Evolutionary conservation across 2,113 vertebrate species (phyloP), one percentile per base, ranked within the genome.

Genomic region (Garra rufa): DNA sequence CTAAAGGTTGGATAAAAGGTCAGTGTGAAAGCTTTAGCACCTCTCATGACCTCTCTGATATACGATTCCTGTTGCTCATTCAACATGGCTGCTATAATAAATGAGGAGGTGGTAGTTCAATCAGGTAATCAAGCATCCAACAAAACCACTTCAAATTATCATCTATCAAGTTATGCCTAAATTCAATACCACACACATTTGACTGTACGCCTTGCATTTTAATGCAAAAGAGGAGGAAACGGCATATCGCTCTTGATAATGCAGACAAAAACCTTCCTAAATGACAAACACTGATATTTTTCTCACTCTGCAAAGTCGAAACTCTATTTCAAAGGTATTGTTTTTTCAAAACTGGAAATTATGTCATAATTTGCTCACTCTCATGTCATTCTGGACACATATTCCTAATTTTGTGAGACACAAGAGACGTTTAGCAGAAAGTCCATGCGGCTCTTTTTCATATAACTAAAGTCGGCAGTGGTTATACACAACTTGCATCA

Each of bases 1-100:
- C 78, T 87, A 82, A 82, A 78, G 77, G 83, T 87, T 87, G 65
- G 71, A 74, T 82, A 57, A 85, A 85, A 82, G 83, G 83, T 87
- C 61, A 76, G 26, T 41, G 41, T 78, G 52, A 86, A 71, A 83
- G 50, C 76, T 71, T 46, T 83, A 46, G 65, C 34, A 83, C 74
- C 85, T 74, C 19, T 50, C 10, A 41, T 38, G 19, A 63, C 75
- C 74, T 86, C 67, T 70, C 50, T 69, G 81, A 52, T 76, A 63
- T 79, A 71, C 11, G 67, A 86, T 61, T 74, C 75, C 82, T 79
- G 43, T 78, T 50, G 50, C 76, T 86, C 17, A 69, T 70, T 76
- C 70, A 82, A 67, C 70, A 69, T 46, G 38, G 74, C 50, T 71
- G n/a, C 28, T 55, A 38, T 52, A 52, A 46, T 65, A 34, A 81